Conservation (phyloP, 2,888 invertebrate species). For the Parnassius apollo region DNA sequence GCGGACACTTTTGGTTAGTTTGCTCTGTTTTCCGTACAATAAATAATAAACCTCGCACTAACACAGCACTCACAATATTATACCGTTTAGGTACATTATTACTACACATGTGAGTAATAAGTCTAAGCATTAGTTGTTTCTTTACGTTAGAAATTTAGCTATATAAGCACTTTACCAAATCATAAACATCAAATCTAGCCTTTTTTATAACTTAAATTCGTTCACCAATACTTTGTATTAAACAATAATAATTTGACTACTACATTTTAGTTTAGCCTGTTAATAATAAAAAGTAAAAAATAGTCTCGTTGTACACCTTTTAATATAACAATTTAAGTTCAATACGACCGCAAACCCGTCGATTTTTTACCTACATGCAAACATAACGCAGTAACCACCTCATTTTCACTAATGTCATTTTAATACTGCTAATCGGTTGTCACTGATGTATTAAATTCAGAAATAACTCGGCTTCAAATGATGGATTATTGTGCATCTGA, state of each 20-base stretch:
- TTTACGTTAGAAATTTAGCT: no score
- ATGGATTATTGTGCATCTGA: constrained; percentile 38
- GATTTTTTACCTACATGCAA: constrained; percentile 53
- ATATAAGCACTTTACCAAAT: no score
- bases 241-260: no score
- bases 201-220: no score
- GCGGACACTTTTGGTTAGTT: constrained; percentile 80
- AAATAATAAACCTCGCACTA: constrained; percentile 71
- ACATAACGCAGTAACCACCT: constrained; percentile 51
- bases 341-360: constrained; percentile 50
- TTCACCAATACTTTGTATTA: no score
- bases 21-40: constrained; percentile 76
- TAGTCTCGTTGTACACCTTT: neutral
- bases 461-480: constrained; percentile 34
- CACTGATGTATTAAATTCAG: constrained; percentile 43
- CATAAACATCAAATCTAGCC: no score
- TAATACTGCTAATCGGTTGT: constrained; percentile 63
- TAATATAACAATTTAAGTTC: constrained; percentile 36
- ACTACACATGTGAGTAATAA: constrained; percentile 14
- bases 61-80: constrained; percentile 26
- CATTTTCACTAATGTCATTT: constrained; percentile 59
- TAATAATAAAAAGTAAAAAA: no score
- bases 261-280: no score
- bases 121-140: neutral
- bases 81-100: constrained; percentile 16